Evolutionary conservation across 2,888 invertebrate species (phyloP), one percentile per base, ranked within the genome.

Genomic region (Calameuta pallipes): DNA sequence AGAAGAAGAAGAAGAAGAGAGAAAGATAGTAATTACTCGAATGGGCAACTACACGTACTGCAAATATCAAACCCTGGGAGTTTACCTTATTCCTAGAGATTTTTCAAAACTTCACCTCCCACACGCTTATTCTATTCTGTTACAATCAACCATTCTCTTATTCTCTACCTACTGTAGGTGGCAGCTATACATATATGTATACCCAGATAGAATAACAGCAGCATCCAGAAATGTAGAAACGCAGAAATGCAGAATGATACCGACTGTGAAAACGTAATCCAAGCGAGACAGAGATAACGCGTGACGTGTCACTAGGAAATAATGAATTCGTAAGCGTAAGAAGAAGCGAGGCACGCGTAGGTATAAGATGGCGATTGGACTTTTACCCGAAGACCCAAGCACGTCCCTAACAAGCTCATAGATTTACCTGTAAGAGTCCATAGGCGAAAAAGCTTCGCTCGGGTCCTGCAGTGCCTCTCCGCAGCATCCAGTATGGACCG

Each of bases 331-430:
- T 23, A 56, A 56, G 23, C 15, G 15, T 56, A 56, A 56, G 56
- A 23, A 56, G 56, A 23, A 56, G 56, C 56, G 6, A 56, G 56
- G 56, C 56, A 56, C 56, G 56, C 56, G 56, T 56, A 56, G 56
- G 56, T 56, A 56, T 23, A 56, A 6, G 23, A 23, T 9, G 56
- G 56, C 56, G 23, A 56, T 1, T 56, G 41, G 41, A 56, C 23
- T 56, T 23, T 56, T 56, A 56, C 56, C 56, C 1, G 9, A 23
- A 56, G 56, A 31, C 71, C 71, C 33, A 34, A 71, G 71, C 71
- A 71, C 71, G 71, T 71, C 31, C 71, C 71, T 71, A 71, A 71
- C 71, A 71, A 71, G 71, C 71, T 71, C 71, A 34, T 31, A 31
- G 71, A 71, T 71, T 71, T 71, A 71, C 71, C 13, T 3, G 31